Base-by-base conservation (phyloP, 2,888 invertebrate genomes). In the Campoplex nolae region DNA sequence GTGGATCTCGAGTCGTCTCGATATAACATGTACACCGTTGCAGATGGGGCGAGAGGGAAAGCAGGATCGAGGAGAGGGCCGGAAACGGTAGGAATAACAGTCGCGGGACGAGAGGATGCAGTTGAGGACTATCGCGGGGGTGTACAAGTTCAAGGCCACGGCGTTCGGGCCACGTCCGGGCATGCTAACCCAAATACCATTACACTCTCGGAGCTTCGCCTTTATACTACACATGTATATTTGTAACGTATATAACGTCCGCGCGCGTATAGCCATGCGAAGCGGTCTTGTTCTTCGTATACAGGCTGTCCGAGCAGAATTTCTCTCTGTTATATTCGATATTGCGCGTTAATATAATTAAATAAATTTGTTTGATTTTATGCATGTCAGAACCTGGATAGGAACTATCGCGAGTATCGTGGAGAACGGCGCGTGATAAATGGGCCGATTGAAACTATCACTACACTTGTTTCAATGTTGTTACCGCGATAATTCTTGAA, bases 61-160 rank as follows among this genome's bases (percentile, higher is more conserved):
- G 23, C 23, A 23, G 23, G 23, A 23, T 23, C 23, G 0, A 23
- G 23, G 23, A 23, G 23, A 48, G 51, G 32, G 75, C 68, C 32
- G 42, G 23, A 23, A 38, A 38, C 48, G 56, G 38, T 38, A 38
- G 38, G 38, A 38, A 38, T 6, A 23, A 42, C 51, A 23, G 38
- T 54, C 16, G 74, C 73, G 79, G 86, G 74, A 51, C 28, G 82
- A 67, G 82, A 67, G 76, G 78, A 70, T 85, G 75, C 74, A 83
- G 77, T 74, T 65, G 73, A 68, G 68, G 56, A 70, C 83, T 71
- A 80, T 32, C 51, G 79, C 65, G 90, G 84, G 89, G 90, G 89
- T 83, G 90, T 86, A 88, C 91, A 93, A 93, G 93, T 93, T 93
- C 93, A 93, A 93, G 93, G 93, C 88, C 88, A 81, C 80, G 68